Percentiles rank a stretch among this genome's conserved stretches.
Conservation (phyloP, 2,797 vertebrate genomes). For the Microhierax caerulescens region DNA sequence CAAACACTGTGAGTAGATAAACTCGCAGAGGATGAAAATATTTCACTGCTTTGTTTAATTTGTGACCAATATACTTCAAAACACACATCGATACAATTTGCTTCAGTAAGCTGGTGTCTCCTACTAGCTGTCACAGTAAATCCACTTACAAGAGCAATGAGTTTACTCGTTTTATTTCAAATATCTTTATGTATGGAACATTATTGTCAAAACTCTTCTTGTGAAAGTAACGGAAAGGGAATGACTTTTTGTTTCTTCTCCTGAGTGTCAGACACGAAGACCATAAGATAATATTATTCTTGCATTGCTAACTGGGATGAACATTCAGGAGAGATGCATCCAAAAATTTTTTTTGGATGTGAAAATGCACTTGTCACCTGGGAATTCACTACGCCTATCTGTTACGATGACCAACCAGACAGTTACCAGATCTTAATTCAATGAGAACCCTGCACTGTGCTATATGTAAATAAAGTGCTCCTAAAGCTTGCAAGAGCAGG, state of each 20-base stretch:
- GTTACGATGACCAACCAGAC: neutral
- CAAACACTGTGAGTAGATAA: neutral
- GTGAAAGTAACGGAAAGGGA: neutral
- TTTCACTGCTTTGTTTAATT: neutral
- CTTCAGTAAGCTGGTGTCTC: neutral
- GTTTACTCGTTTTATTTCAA: neutral
- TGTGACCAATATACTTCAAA: neutral
- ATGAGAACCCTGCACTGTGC: neutral
- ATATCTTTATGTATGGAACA: neutral
- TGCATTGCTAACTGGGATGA: neutral
- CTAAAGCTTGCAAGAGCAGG: neutral
- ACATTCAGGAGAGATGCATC: neutral
- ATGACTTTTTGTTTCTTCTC: neutral
- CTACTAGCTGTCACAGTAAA: neutral
- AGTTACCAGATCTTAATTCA: neutral
- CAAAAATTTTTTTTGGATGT: neutral
- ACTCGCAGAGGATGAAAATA: neutral
- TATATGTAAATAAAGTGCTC: neutral
- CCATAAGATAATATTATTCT: neutral
- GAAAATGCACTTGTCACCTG: neutral
- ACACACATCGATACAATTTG: accelerated
- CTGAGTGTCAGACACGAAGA: neutral
- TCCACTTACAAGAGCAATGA: neutral
- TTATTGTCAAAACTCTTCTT: neutral
- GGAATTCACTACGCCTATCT: neutral